Conservation (phyloP, 1,140 invertebrate species). For the Parapsyche elsis region DNA sequence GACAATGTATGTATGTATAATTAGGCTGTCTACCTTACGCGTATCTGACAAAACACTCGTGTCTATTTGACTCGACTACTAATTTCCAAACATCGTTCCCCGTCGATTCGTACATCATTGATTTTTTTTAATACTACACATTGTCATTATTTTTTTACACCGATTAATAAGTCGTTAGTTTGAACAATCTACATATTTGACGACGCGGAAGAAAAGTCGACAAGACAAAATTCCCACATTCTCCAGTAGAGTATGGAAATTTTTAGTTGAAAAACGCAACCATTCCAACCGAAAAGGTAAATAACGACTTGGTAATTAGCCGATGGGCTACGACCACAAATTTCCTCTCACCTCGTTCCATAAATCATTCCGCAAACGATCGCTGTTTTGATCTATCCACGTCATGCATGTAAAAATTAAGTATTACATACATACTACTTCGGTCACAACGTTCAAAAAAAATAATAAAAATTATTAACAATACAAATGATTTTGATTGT, state of each 20-base stretch:
- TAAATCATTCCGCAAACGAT: conserved; percentile 28
- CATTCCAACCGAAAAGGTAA: conserved; percentile 9
- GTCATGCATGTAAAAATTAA: not conserved
- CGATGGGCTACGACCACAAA: conserved; percentile 7
- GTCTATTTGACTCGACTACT: conserved; percentile 42
- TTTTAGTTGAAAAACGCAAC: not conserved
- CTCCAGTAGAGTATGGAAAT: not conserved
- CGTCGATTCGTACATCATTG: not conserved
- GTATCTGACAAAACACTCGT: conserved; percentile 47
- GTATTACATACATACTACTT: not conserved
- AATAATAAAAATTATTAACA: not conserved
- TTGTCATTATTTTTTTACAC: not conserved
- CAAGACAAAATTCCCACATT: conserved; percentile 5
- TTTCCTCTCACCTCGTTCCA: conserved; percentile 22
- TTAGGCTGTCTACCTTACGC: conserved; percentile 34
- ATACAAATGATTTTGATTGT: not conserved
- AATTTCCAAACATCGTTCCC: not conserved
- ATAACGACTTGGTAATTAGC: conserved; percentile 24
- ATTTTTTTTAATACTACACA: not conserved
- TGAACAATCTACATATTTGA: not conserved
- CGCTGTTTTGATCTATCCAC: not conserved
- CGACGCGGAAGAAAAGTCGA: not conserved
- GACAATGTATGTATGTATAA: conserved; percentile 1
- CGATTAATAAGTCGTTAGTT: not conserved
- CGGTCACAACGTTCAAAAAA: not conserved